Conservation (phyloP, 1,140 invertebrate species). For the Bombus pascuorum region DNA sequence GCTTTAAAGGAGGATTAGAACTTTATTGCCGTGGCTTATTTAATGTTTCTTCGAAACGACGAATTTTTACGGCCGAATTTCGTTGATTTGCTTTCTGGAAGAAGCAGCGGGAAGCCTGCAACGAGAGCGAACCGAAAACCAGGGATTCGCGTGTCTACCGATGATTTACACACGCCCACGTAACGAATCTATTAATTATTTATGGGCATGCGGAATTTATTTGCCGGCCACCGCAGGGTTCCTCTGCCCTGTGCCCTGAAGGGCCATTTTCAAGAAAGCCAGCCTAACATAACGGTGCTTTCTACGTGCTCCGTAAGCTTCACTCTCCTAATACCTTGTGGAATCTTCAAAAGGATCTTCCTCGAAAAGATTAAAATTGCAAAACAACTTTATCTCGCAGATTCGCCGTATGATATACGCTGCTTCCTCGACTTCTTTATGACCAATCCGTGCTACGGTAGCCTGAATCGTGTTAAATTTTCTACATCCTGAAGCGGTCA, state of each 20-base stretch:
- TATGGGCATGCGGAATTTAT: conserved; percentile 76
- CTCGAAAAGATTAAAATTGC: conserved; percentile 45
- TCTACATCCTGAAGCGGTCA: background rate
- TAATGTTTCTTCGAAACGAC: conserved; percentile 53
- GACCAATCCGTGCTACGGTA: background rate
- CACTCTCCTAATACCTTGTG: background rate
- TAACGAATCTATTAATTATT: conserved; percentile 79
- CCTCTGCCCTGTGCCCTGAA: conserved; percentile 62
- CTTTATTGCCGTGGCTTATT: conserved; percentile 31
- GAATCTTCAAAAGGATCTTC: conserved; percentile 13
- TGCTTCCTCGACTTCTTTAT: background rate
- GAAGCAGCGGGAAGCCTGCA: conserved; percentile 54
- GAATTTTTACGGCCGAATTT: conserved; percentile 62
- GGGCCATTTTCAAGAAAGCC: conserved; percentile 46
- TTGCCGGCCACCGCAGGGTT: conserved; percentile 66
- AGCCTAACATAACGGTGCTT: conserved; percentile 62
- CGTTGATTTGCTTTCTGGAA: conserved; percentile 54
- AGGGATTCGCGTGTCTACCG: conserved; percentile 68
- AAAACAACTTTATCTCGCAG: conserved; percentile 22
- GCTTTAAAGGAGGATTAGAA: conserved; percentile 21
- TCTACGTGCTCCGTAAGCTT: conserved; percentile 25
- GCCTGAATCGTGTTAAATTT: background rate
- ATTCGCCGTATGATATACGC: background rate
- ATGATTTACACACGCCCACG: conserved; percentile 75
- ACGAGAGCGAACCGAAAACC: conserved; percentile 51